Percentiles rank a stretch among this genome's conserved stretches.
Evolutionary conservation across 2,113 vertebrate species (phyloP).

Genomic region (Brachyhypopomus occidentalis): DNA sequence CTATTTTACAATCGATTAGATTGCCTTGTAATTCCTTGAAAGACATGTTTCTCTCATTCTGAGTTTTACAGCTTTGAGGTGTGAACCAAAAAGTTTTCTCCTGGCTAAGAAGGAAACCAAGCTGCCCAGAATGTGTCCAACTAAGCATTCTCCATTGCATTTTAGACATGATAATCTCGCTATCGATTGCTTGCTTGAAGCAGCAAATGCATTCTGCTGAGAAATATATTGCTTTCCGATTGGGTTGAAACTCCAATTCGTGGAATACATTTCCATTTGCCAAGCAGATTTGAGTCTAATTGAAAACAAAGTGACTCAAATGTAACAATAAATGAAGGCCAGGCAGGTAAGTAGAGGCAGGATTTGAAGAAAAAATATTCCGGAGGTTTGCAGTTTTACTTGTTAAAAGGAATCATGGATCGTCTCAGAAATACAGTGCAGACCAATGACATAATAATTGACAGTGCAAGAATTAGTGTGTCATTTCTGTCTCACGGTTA

Average conservation of each 20-base stretch:
- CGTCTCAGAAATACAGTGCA: background rate
- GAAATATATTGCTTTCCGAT: conserved; percentile 49
- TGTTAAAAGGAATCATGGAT: background rate
- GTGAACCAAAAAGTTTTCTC: background rate
- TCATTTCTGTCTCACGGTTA: background rate
- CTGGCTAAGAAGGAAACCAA: conserved; percentile 4
- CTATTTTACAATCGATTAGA: background rate
- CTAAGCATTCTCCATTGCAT: conserved; percentile 37
- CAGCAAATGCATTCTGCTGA: conserved; percentile 44
- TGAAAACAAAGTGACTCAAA: conserved; percentile 51
- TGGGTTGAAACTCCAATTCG: conserved; percentile 53
- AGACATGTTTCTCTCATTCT: background rate
- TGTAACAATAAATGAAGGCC: conserved; percentile 27
- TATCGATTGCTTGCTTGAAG: conserved; percentile 56
- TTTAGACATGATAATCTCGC: conserved; percentile 45
- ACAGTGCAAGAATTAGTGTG: background rate
- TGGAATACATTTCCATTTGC: conserved; percentile 56
- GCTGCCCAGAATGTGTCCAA: conserved; percentile 5
- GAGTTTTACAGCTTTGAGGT: background rate
- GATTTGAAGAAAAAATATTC: background rate
- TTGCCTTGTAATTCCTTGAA: background rate
- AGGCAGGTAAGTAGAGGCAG: conserved; percentile 9
- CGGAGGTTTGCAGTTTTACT: background rate
- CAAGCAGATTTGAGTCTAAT: conserved; percentile 46
- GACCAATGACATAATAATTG: background rate